Evolutionary conservation across 2,888 invertebrate species (phyloP).

Genomic region (Branchellion lobata): DNA sequence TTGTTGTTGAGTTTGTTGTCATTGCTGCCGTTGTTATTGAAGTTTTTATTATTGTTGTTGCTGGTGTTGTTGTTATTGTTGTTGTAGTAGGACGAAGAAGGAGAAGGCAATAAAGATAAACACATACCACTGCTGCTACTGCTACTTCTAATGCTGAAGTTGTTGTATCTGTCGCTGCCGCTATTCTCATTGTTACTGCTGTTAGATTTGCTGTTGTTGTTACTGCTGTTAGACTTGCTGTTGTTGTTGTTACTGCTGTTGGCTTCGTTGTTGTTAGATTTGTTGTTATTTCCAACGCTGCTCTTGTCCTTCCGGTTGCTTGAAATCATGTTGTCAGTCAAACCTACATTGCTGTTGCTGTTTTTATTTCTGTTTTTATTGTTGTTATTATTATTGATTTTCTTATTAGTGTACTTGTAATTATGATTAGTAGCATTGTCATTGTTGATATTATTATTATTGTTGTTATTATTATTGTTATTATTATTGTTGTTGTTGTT

Average conservation of each 20-base stretch:
- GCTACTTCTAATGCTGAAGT: neutral
- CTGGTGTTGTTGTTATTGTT: slow-evolving; percentile 4
- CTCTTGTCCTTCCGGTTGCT: slow-evolving; percentile 2
- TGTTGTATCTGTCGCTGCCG: neutral
- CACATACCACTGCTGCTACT: neutral
- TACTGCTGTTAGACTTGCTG: neutral
- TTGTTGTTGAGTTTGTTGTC: neutral
- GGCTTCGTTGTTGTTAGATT: neutral
- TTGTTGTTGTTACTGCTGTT: neutral
- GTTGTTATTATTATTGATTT: neutral
- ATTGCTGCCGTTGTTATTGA: too few species aligned
- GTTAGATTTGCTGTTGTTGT: neutral
- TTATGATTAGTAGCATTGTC: neutral
- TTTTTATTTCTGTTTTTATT: neutral
- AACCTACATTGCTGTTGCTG: neutral
- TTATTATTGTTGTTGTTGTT: too few species aligned
- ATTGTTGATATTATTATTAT: neutral
- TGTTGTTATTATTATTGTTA: neutral
- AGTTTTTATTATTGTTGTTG: neutral
- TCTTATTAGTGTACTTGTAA: neutral
- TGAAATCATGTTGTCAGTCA: too few species aligned
- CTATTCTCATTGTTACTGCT: slow-evolving; percentile 11
- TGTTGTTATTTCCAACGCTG: too few species aligned
- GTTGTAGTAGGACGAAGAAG: neutral
- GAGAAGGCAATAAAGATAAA: too few species aligned